These are phyloP conservation scores for Myotis brandtii DNA, from an alignment of 2,113 vertebrate genomes.

Conservation along the genomic window DNA sequence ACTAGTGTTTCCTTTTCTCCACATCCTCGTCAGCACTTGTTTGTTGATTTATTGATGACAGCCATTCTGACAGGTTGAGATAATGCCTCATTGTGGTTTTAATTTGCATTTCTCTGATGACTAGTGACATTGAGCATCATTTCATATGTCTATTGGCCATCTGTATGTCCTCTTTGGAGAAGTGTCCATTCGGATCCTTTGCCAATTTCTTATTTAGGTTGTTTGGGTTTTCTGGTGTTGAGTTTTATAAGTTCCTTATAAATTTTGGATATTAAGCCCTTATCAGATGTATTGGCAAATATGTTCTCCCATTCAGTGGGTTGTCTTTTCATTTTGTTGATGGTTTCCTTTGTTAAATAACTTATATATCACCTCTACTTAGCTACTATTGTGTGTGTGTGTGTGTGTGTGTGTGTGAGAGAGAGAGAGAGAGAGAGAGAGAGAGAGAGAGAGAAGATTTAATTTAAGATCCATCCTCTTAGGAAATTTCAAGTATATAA, in stretches of 20 bases:
- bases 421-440: no score
- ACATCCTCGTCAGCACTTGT: background rate
- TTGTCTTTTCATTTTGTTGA: background rate
- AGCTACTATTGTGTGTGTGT: background rate
- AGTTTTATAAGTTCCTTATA: background rate
- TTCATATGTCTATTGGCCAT: background rate
- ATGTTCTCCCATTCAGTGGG: background rate
- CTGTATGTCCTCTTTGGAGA: background rate
- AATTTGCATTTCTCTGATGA: background rate
- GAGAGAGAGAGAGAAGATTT: background rate
- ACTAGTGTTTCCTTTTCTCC: background rate
- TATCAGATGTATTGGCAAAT: background rate
- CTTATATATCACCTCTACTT: background rate
- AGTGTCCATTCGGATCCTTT: background rate
- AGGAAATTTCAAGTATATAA: background rate
- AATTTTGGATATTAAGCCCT: background rate
- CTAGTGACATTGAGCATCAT: background rate
- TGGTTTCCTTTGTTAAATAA: background rate
- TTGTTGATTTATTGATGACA: background rate
- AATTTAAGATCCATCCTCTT: background rate
- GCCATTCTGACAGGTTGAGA: background rate
- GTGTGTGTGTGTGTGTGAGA: background rate
- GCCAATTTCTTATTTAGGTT: background rate
- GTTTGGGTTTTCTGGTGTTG: background rate
- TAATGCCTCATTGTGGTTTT: background rate